A percentile compares a stretch with the other conserved stretches of the same genome.
These are phyloP conservation scores for Gasterosteus nipponicus DNA, from an alignment of 2,113 vertebrate species.

Conservation along the genomic window DNA sequence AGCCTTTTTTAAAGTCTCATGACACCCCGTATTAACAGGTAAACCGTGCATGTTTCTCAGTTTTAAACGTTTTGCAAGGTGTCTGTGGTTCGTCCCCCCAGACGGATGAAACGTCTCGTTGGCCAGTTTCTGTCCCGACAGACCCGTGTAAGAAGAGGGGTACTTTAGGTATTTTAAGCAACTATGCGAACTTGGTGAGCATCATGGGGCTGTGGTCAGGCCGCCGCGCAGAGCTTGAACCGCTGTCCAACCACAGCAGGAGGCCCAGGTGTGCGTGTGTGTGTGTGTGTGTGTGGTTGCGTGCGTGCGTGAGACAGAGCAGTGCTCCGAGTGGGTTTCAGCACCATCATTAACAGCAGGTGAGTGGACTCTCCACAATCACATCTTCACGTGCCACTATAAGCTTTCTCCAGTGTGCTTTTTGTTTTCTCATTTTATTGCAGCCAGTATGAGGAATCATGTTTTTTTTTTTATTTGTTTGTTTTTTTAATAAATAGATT, in stretches of 20 bases:
- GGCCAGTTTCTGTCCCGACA: no score
- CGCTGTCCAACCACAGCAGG: background rate
- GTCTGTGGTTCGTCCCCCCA: no score
- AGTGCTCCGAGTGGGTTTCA: conserved; percentile 2
- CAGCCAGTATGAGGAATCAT: conserved; percentile 51
- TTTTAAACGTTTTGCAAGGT: background rate
- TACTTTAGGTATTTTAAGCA: conserved; percentile 33
- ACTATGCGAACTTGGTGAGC: conserved; percentile 26
- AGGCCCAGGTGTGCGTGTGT: background rate
- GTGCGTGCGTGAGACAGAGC: background rate
- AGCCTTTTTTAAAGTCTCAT: conserved; percentile 23
- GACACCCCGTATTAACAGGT: background rate
- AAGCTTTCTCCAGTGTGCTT: conserved; percentile 41
- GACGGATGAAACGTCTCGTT: no score
- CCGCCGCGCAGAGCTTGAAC: background rate
- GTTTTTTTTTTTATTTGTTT: conserved; percentile 48
- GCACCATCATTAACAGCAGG: background rate
- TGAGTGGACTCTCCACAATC: conserved; percentile 5
- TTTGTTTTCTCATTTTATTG: conserved; percentile 46
- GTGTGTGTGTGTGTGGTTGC: background rate
- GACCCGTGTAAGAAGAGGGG: background rate
- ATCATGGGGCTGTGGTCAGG: conserved; percentile 42
- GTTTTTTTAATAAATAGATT: conserved; percentile 76
- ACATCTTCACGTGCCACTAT: conserved; percentile 23
- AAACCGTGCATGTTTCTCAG: conserved; percentile 29